These are phyloP conservation scores for Ecdyonurus torrentis DNA, from an alignment of 2,888 invertebrate species.

Conservation along the genomic window DNA sequence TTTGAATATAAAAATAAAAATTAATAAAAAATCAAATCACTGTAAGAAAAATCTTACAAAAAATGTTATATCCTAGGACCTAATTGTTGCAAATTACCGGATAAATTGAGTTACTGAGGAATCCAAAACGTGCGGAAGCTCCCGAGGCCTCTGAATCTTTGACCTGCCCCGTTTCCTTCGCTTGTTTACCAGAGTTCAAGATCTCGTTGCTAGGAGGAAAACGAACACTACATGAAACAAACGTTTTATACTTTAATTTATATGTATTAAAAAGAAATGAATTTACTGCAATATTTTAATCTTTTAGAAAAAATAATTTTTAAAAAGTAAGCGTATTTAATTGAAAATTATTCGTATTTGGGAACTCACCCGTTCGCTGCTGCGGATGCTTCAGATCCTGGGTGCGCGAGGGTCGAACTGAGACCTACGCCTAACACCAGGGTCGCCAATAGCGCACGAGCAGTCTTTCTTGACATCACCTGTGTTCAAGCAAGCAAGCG, in stretches of 20 bases:
- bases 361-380: neutral
- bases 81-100: neutral
- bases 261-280: no score
- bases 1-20: no score
- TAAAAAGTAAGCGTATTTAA: no score
- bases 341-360: no score
- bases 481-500: no score
- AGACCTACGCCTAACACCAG: neutral
- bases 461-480: no score
- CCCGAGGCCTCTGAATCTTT: neutral
- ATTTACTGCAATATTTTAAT: no score
- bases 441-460: neutral
- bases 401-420: neutral
- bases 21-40: no score
- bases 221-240: neutral
- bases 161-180: neutral
- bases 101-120: constrained; percentile 1
- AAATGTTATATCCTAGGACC: no score
- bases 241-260: no score
- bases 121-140: neutral
- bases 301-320: no score
- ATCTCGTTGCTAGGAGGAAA: neutral
- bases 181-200: neutral
- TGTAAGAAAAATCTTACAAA: no score
- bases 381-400: neutral